Evolutionary conservation across 2,113 vertebrate species (phyloP).

Genomic region (Dromiciops gliroides): DNA sequence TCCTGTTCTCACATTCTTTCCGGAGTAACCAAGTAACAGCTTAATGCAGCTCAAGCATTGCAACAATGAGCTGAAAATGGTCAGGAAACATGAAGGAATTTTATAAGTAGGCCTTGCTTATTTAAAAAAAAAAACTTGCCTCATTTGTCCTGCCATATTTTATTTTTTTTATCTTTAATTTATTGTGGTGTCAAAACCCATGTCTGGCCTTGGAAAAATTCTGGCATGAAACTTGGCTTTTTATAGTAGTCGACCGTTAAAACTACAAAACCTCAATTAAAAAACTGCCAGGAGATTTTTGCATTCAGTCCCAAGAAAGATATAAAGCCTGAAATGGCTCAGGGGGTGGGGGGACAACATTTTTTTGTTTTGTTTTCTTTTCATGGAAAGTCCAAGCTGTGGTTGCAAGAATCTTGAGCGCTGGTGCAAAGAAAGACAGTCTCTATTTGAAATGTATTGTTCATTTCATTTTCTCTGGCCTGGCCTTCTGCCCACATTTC

Average conservation of each 20-base stretch:
- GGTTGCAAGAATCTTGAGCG: constrained; percentile 62
- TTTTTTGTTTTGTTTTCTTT: constrained; percentile 50
- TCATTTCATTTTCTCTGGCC: not conserved
- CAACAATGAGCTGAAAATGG: constrained; percentile 63
- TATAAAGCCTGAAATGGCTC: constrained; percentile 66
- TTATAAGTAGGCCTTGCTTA: constrained; percentile 68
- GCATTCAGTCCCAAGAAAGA: constrained; percentile 73
- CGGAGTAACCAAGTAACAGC: constrained; percentile 78
- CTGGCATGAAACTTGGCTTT: constrained; percentile 74
- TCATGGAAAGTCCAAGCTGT: constrained; percentile 68
- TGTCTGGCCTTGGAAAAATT: constrained; percentile 78
- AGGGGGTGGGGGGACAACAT: not conserved
- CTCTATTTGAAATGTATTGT: not conserved
- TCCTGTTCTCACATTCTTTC: constrained; percentile 73
- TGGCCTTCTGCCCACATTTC: constrained; percentile 6
- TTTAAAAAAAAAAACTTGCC: constrained; percentile 28
- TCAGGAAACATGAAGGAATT: constrained; percentile 73
- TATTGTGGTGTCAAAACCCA: constrained; percentile 77
- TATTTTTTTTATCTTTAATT: constrained; percentile 70
- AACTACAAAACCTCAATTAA: constrained; percentile 81
- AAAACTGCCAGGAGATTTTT: constrained; percentile 78
- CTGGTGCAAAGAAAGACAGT: constrained; percentile 55
- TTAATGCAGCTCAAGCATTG: constrained; percentile 68
- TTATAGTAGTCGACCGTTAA: constrained; percentile 76
- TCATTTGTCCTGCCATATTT: constrained; percentile 63